Evolutionary conservation across 2,113 vertebrate genomes (phyloP).

Genomic region (Siniperca chuatsi): DNA sequence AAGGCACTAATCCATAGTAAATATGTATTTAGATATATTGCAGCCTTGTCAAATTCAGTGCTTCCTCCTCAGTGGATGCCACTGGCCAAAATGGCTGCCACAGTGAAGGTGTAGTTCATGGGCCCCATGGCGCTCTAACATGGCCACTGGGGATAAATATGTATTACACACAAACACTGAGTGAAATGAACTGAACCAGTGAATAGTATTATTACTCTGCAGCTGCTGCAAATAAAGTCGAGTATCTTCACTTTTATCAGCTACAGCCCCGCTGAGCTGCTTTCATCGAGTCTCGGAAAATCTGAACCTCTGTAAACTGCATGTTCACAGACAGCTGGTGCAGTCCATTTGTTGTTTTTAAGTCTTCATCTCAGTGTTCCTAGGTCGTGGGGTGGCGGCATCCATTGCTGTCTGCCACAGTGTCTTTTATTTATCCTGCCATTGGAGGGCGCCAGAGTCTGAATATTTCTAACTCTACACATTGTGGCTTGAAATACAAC

Average conservation of each 20-base stretch:
- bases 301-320: not conserved
- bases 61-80: constrained; percentile 58
- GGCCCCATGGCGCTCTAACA: constrained; percentile 39
- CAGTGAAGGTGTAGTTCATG: constrained; percentile 70
- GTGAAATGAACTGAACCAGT: not conserved
- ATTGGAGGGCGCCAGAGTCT: not conserved
- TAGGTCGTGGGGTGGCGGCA: not conserved
- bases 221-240: not conserved
- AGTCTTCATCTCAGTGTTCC: not conserved
- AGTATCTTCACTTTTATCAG: not conserved
- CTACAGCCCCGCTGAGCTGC: not conserved
- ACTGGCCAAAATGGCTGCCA: constrained; percentile 78
- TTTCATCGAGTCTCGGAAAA: not conserved
- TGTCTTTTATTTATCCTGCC: not conserved
- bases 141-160: constrained; percentile 65
- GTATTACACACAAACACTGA: constrained; percentile 59
- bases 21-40: not conserved
- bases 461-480: not conserved
- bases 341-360: not conserved
- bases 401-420: not conserved
- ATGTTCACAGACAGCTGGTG: not conserved
- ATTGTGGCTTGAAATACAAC: not conserved
- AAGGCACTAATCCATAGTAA: too few species aligned
- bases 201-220: not conserved
- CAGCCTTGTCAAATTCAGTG: constrained; percentile 79